Evolutionary conservation across 2,888 invertebrate species (phyloP), one percentile per base, ranked within the genome.

Genomic region (Apamea anceps): DNA sequence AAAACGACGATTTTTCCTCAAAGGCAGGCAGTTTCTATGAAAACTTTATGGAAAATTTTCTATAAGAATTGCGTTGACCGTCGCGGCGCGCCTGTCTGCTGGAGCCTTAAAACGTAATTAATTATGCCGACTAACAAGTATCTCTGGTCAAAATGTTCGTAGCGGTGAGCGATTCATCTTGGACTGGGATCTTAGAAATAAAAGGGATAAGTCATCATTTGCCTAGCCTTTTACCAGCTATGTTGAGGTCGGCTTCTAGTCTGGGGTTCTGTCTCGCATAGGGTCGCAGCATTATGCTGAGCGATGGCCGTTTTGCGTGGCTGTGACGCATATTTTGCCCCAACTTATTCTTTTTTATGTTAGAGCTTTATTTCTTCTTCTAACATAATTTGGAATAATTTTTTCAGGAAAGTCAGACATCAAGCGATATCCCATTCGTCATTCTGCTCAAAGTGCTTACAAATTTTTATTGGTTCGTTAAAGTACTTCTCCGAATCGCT

Each of bases 81-180:
- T 54, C 21, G 8, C 8, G 21, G 8, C 0, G 21, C 54, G 54
- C 21, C 54, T 57, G 1, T 25, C 57, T 57, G 57, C 12, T 25
- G 57, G 57, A 57, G 57, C 57, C 25, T 80, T 72, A 63, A 77
- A 81, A 86, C 75, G 80, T 87, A 90, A 90, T 90, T 89, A 90
- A 90, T 90, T 86, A 86, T 85, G 67, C 68, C 51, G 70, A 77
- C 76, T 81, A 90, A 91, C 91, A 89, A 91, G 89, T 89, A 85
- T 88, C 81, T 85, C 77, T 84, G 87, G 88, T 88, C 87, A 85
- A 75, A 85, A 90, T 82, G 87, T 84, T 85, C 90, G 82, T 78
- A 63, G 76, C 80, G 83, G 72, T 77, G 74, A 77, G 78, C 81
- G 79, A 89, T 90, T 89, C 81, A 91, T 91, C 89, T 88, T 87